These are phyloP conservation scores for Amblyjoppa proteus DNA, from an alignment of 2,888 invertebrate genomes.

Conservation along the genomic window DNA sequence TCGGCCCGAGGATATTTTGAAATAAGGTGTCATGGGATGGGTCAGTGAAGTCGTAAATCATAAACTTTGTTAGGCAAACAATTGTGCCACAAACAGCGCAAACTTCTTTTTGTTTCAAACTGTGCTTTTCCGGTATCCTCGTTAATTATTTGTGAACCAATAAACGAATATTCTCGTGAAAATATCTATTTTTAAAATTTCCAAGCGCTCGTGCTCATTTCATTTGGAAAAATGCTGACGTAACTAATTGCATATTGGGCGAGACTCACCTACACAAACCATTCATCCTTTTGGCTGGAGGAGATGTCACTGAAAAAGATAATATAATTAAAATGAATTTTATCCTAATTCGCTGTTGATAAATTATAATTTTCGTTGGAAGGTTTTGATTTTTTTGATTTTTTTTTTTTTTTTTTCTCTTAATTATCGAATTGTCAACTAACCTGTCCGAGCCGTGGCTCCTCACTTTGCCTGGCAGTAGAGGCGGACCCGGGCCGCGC, in stretches of 20 bases:
- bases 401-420: background rate
- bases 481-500: conserved; percentile 92
- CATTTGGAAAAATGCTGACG: background rate
- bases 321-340: background rate
- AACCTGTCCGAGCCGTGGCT: conserved; percentile 86
- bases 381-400: background rate
- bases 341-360: background rate
- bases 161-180: background rate
- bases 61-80: background rate
- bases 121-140: background rate
- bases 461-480: conserved; percentile 91
- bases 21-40: too few species aligned
- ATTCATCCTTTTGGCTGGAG: conserved; percentile 94
- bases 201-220: background rate
- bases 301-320: conserved; percentile 85
- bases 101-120: background rate
- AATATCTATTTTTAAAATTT: background rate
- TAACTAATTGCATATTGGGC: background rate
- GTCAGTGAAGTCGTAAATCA: too few species aligned
- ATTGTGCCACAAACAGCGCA: background rate
- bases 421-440: conserved; percentile 25
- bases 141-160: conserved; percentile 3
- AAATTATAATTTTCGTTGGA: background rate
- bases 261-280: conserved; percentile 91
- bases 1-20: too few species aligned